Evolutionary conservation across 2,113 vertebrate species (phyloP).

Genomic region (Lichenostomus cassidix): DNA sequence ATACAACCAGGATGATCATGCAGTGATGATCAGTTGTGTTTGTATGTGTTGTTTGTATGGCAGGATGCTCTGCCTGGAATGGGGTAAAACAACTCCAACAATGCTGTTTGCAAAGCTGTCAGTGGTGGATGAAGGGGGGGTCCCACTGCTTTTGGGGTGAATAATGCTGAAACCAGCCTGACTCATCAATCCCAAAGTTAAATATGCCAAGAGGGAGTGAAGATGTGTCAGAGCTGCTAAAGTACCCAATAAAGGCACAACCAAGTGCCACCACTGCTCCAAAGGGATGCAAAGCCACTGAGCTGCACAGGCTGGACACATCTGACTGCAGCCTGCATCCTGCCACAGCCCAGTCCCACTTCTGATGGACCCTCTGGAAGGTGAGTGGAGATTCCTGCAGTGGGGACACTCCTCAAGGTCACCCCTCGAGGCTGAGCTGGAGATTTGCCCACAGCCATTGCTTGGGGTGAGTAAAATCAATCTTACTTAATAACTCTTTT

Average conservation of each 20-base stretch:
- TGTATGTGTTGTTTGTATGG: background rate
- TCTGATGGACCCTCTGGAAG: background rate
- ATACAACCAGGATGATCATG: accelerated
- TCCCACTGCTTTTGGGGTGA: background rate
- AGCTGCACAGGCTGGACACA: background rate
- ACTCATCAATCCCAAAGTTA: background rate
- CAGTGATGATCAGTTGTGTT: background rate
- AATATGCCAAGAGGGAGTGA: background rate
- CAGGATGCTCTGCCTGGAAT: background rate
- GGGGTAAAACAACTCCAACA: background rate
- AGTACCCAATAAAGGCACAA: background rate
- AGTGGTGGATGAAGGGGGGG: background rate
- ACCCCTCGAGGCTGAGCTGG: background rate
- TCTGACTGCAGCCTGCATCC: background rate
- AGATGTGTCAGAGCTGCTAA: background rate
- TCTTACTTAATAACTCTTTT: background rate
- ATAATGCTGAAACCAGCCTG: background rate
- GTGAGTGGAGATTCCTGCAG: background rate
- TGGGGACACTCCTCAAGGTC: background rate
- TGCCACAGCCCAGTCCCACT: background rate
- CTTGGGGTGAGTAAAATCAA: background rate
- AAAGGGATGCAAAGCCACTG: background rate
- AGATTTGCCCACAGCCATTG: background rate
- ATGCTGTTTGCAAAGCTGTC: background rate
- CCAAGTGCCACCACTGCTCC: background rate